phyloP scores from a whole-genome alignment of 2,113 vertebrate genomes.

The Macrotus californicus region DNA sequence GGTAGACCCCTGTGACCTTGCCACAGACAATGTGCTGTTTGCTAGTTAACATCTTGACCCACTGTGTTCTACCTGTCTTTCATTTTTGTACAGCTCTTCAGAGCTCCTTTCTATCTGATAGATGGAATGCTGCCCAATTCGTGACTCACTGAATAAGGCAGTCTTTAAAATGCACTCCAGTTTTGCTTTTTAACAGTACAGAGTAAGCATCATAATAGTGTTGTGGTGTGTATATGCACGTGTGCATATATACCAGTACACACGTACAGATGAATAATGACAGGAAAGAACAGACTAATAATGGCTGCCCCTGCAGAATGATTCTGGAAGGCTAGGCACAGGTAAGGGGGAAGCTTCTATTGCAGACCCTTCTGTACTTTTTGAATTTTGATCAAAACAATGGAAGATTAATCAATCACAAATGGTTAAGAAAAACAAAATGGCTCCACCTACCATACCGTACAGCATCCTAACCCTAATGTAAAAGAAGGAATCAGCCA shows the following conservation, averaged over 20 bases:
- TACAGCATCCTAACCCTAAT: not conserved
- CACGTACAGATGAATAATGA: not conserved
- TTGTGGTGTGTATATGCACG: not conserved
- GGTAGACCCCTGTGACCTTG: not conserved
- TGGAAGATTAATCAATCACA: not conserved
- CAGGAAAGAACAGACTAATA: not conserved
- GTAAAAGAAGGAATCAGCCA: not conserved
- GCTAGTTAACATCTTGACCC: not conserved
- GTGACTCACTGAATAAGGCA: not conserved
- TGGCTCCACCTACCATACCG: not conserved
- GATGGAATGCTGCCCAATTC: not conserved
- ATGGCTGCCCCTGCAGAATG: not conserved
- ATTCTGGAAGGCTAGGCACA: not conserved
- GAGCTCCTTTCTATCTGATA: not conserved
- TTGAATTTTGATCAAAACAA: not conserved
- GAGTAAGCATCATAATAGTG: not conserved
- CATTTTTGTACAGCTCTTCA: not conserved
- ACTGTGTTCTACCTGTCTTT: not conserved
- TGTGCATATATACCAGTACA: not conserved
- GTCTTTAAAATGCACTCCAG: not conserved
- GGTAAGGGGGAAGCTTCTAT: not conserved
- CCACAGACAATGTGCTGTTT: not conserved
- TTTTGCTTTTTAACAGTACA: not conserved
- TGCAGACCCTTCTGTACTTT: not conserved
- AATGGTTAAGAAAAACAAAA: not conserved